A percentile compares a stretch with the other conserved stretches of the same genome.
These are phyloP conservation scores for Oscheius sp. DNA, from an alignment of 2,888 invertebrate species.

Conservation along the genomic window DNA sequence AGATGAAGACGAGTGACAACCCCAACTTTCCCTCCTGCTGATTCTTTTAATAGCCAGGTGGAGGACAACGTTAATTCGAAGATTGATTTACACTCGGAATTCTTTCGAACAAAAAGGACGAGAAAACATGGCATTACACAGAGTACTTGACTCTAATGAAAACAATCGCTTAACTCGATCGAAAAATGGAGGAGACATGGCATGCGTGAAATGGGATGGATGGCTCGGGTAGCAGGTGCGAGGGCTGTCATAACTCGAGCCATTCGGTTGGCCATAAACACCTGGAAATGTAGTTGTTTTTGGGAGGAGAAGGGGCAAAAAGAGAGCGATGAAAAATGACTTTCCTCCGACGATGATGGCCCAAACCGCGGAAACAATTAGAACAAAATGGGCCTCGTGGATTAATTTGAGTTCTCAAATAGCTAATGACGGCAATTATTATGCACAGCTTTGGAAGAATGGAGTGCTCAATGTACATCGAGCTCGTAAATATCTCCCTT, in stretches of 20 bases:
- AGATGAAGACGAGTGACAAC: neutral
- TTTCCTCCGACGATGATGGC: constrained; percentile 5
- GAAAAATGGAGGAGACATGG: too few species aligned
- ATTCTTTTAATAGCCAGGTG: too few species aligned
- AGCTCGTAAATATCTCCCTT: too few species aligned
- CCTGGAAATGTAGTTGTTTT: neutral
- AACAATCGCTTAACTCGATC: neutral
- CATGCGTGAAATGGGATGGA: too few species aligned
- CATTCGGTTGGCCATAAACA: neutral
- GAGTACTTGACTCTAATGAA: neutral
- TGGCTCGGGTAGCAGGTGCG: too few species aligned
- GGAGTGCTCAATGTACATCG: too few species aligned
- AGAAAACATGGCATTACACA: neutral
- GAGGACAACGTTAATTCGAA: too few species aligned
- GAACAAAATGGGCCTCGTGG: constrained; percentile 13
- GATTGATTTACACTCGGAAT: too few species aligned
- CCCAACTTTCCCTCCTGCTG: neutral
- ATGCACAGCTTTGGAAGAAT: too few species aligned
- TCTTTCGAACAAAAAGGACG: too few species aligned
- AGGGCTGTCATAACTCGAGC: neutral
- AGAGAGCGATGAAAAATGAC: constrained; percentile 2
- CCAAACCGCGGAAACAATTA: constrained; percentile 19
- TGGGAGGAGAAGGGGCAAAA: too few species aligned
- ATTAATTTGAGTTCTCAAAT: constrained; percentile 6
- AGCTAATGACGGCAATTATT: constrained; percentile 24